Conservation (phyloP, 1,140 invertebrate genomes). For the Philopotamus ludificatus region DNA sequence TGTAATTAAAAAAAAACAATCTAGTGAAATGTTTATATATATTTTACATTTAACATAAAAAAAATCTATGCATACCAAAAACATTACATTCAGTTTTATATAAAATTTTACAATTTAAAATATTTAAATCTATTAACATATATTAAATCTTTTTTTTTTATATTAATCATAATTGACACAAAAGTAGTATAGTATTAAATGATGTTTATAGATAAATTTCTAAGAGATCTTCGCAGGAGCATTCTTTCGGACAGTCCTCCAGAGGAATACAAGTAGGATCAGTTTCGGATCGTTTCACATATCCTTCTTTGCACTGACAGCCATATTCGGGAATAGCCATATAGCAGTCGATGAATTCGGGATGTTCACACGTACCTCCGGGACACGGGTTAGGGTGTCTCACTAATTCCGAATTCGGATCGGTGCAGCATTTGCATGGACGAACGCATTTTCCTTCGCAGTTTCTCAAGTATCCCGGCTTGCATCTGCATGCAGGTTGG, state of each 20-base stretch:
- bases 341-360: slow-evolving; percentile 13
- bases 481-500: slow-evolving; percentile 9
- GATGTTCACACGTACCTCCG: slow-evolving; percentile 25
- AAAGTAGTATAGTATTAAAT: too few species aligned
- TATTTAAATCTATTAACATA: too few species aligned
- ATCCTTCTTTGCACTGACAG: slow-evolving; percentile 28
- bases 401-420: slow-evolving; percentile 24
- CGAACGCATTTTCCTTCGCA: slow-evolving; percentile 8
- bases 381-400: slow-evolving; percentile 26
- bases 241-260: neutral
- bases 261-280: neutral
- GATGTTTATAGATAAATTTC: too few species aligned
- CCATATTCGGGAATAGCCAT: neutral
- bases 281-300: slow-evolving; percentile 13
- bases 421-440: slow-evolving; percentile 1
- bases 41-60: too few species aligned
- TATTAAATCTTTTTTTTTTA: too few species aligned
- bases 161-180: too few species aligned
- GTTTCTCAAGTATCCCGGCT: slow-evolving; percentile 11
- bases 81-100: too few species aligned
- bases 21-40: too few species aligned
- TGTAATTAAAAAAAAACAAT: too few species aligned
- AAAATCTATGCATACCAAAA: too few species aligned
- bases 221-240: too few species aligned
- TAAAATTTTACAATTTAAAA: too few species aligned